A percentile compares a stretch with the other conserved stretches of the same genome.
Evolutionary conservation across 2,113 vertebrate genomes (phyloP).

Genomic region (Lonchura striata): DNA sequence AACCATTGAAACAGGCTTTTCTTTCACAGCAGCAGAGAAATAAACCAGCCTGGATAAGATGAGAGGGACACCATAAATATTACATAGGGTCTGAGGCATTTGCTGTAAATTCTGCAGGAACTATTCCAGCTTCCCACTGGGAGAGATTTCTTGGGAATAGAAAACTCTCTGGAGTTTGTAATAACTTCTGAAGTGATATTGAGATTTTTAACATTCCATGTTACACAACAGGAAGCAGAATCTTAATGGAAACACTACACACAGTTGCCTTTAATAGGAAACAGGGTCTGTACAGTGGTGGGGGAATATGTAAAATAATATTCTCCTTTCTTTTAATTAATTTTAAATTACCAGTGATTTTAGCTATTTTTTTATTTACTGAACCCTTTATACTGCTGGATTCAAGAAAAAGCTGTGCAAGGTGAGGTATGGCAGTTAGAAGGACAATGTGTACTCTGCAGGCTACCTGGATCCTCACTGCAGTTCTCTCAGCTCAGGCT

Average conservation of each 20-base stretch:
- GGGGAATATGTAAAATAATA: neutral
- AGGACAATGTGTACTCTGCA: neutral
- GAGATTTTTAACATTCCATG: conserved; percentile 60
- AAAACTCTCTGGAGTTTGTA: conserved; percentile 38
- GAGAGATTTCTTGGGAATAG: conserved; percentile 47
- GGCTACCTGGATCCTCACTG: neutral
- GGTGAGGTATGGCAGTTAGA: neutral
- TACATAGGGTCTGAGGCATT: conserved; percentile 37
- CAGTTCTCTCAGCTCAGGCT: neutral
- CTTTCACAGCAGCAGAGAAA: conserved; percentile 39
- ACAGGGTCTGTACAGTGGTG: neutral
- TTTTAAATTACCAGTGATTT: neutral
- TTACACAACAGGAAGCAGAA: conserved; percentile 57
- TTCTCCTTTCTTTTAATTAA: neutral
- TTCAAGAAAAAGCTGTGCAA: neutral
- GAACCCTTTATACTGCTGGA: neutral
- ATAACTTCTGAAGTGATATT: neutral
- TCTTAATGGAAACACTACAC: neutral
- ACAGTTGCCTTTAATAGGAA: conserved; percentile 45
- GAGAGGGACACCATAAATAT: conserved; percentile 43
- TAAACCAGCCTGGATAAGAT: conserved; percentile 48
- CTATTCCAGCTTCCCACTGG: conserved; percentile 41
- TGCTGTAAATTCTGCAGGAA: conserved; percentile 17
- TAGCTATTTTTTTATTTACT: neutral
- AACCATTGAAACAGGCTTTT: conserved; percentile 29